Percentiles rank a stretch among this genome's conserved stretches.
Conservation (phyloP, 1,140 invertebrate genomes). For the Telenomus remus region DNA sequence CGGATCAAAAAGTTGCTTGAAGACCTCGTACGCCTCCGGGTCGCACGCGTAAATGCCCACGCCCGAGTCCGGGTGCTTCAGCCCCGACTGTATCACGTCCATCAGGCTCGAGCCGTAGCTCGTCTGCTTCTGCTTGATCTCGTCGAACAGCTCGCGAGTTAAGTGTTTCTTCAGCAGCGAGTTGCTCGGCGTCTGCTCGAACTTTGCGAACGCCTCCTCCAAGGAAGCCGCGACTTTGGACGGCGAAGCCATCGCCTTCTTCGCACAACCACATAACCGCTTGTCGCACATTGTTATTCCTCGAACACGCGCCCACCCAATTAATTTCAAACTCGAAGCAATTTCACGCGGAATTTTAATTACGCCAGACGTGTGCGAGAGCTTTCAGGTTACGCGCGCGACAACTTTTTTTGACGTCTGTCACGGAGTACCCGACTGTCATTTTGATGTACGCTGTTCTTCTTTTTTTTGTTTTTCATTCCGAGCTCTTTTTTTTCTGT, state of each 20-base stretch:
- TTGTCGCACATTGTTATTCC: conserved; percentile 64
- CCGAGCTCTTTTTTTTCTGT: conserved; percentile 1
- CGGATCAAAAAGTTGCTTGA: conserved; percentile 83
- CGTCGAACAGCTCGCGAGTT: conserved; percentile 79
- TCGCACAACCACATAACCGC: conserved; percentile 59
- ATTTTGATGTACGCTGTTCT: conserved; percentile 21
- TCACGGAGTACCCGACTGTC: conserved; percentile 21
- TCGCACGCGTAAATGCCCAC: conserved; percentile 86
- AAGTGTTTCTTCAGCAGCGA: conserved; percentile 86
- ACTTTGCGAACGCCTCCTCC: conserved; percentile 52
- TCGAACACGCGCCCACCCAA: conserved; percentile 1
- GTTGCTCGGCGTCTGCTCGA: conserved; percentile 63
- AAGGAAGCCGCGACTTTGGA: conserved; percentile 15
- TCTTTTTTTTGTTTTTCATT: conserved; percentile 22
- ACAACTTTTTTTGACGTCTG: conserved; percentile 22
- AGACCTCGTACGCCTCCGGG: conserved; percentile 82
- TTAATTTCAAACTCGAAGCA: conserved; percentile 16
- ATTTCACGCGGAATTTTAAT: conserved; percentile 15
- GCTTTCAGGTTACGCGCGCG: conserved; percentile 3
- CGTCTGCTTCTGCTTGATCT: conserved; percentile 79
- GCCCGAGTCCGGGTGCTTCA: conserved; percentile 79
- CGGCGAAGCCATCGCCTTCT: conserved; percentile 15
- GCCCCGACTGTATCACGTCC: conserved; percentile 82
- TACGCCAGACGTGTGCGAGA: neutral
- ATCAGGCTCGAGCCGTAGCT: conserved; percentile 78